Conservation (phyloP, 2,113 vertebrate genomes). For the Pelmatolapia mariae region DNA sequence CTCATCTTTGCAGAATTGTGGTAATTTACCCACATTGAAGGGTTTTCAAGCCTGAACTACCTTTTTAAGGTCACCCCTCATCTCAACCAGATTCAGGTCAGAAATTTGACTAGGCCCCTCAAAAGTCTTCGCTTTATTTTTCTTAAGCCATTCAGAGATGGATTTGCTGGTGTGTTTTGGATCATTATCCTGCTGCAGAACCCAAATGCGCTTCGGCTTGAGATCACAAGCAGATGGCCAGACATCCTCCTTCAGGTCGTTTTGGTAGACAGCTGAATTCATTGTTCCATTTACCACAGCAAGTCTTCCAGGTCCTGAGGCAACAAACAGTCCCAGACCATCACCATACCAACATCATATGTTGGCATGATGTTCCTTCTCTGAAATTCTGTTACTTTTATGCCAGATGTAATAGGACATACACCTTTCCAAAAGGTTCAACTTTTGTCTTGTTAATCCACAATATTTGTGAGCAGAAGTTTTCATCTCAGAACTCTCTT, state of each 20-base stretch:
- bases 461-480: background rate
- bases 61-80: background rate
- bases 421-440: background rate
- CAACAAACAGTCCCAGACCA: background rate
- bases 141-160: background rate
- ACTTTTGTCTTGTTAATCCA: background rate
- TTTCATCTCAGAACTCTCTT: background rate
- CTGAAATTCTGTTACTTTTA: background rate
- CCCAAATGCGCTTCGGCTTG: fast-evolving
- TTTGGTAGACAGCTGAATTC: background rate
- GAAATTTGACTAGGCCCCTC: background rate
- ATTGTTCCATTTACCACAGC: background rate
- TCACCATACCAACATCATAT: background rate
- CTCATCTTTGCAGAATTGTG: background rate
- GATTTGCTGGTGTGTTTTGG: background rate
- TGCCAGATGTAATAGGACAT: background rate
- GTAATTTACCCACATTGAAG: background rate
- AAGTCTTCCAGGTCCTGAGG: background rate
- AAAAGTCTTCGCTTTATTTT: background rate
- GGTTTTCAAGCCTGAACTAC: background rate
- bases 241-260: fast-evolving
- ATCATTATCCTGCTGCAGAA: background rate
- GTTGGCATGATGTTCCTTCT: background rate
- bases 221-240: background rate
- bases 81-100: background rate